These are phyloP conservation scores for Nestor notabilis DNA, from an alignment of 2,113 vertebrate species.

Conservation along the genomic window DNA sequence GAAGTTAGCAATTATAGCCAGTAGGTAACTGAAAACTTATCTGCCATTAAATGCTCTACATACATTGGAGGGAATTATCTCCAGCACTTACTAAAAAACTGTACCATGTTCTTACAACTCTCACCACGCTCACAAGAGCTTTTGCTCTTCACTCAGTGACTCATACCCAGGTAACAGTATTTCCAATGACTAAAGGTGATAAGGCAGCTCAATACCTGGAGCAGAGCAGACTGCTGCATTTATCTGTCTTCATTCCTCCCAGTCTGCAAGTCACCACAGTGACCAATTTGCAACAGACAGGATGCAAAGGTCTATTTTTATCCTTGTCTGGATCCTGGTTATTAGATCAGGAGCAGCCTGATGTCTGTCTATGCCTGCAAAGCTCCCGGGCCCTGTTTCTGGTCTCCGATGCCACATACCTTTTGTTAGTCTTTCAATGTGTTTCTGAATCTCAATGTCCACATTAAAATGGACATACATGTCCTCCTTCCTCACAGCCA, in stretches of 20 bases:
- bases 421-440: constrained; percentile 95
- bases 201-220: not conserved
- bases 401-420: constrained; percentile 71
- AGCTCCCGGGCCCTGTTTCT: not conserved
- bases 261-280: not conserved
- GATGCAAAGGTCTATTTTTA: constrained; percentile 3
- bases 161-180: not conserved
- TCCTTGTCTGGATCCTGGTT: not conserved
- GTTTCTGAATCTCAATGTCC: constrained; percentile 97
- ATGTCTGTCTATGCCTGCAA: not conserved
- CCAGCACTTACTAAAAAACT: not conserved
- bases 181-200: not conserved
- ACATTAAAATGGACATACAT: constrained; percentile 94
- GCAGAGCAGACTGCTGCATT: not conserved
- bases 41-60: not conserved
- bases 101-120: fast-evolving
- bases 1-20: not conserved
- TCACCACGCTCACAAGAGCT: not conserved
- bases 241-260: not conserved
- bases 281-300: not conserved
- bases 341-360: not conserved
- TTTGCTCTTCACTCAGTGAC: not conserved
- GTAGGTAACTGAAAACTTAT: not conserved
- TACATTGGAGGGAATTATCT: not conserved
- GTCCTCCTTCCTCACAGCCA: constrained; percentile 93